Percentiles rank a stretch among this genome's conserved stretches.
These are phyloP conservation scores for Ophiothrix spiculata DNA, from an alignment of 35 echinoderm and acorn worm species.

Conservation along the genomic window DNA sequence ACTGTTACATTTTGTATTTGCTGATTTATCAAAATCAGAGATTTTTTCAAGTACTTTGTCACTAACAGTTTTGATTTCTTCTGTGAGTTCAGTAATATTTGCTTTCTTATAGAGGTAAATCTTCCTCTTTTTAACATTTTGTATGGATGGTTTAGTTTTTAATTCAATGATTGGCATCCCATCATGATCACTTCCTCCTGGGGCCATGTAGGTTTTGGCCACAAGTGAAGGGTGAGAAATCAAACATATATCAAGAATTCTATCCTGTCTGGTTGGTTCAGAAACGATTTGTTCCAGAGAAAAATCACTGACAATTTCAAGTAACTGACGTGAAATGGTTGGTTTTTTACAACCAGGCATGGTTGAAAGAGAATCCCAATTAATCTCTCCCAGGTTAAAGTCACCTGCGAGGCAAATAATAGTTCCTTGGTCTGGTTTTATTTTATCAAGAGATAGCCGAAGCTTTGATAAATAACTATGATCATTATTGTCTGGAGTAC, in stretches of 20 bases:
- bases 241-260: background rate
- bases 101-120: background rate
- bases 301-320: background rate
- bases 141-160: background rate
- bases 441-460: no score
- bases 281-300: background rate
- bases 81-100: background rate
- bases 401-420: background rate
- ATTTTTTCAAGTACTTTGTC: no score
- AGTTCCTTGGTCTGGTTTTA: no score
- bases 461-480: no score
- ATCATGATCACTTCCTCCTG: background rate
- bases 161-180: background rate
- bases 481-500: no score
- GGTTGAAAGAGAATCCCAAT: background rate
- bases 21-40: background rate
- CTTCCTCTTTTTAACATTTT: background rate
- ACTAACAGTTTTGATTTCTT: background rate
- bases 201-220: background rate
- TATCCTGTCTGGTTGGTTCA: background rate
- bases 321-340: background rate
- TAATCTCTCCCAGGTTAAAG: background rate
- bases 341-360: background rate
- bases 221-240: background rate
- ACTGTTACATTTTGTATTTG: background rate